A percentile compares a stretch with the other conserved stretches of the same genome.
These are phyloP conservation scores for Rhodinocichla rosea DNA, from an alignment of 2,113 vertebrate genomes.

Conservation along the genomic window DNA sequence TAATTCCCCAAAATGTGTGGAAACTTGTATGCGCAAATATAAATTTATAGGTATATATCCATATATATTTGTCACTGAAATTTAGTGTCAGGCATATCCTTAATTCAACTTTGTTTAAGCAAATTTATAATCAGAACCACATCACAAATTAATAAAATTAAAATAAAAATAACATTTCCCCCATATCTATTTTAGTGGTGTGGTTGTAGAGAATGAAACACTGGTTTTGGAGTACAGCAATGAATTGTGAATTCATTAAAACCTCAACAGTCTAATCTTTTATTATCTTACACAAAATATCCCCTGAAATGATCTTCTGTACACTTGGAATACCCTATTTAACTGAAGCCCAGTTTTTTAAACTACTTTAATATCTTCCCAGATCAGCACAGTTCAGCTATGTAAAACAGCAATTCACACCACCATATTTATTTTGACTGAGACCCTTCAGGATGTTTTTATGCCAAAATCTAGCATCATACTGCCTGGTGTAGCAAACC, in stretches of 20 bases:
- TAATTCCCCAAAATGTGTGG: background rate
- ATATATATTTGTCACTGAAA: background rate
- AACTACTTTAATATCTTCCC: background rate
- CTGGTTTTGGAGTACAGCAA: background rate
- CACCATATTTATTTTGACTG: background rate
- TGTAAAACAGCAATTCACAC: background rate
- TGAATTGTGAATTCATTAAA: background rate
- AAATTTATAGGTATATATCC: background rate
- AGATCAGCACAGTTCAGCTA: background rate
- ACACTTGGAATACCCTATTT: background rate
- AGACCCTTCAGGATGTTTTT: background rate
- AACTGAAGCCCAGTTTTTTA: background rate
- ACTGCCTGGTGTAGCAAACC: background rate
- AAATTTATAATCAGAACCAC: background rate
- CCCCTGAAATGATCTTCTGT: background rate
- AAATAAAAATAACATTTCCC: background rate
- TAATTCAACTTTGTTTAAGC: background rate
- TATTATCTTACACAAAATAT: background rate
- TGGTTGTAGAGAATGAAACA: background rate
- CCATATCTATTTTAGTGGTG: background rate
- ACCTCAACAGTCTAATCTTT: background rate
- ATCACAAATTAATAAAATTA: background rate
- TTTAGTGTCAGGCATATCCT: background rate
- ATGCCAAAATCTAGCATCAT: background rate
- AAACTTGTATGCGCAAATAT: background rate